Percentiles rank a stretch among this genome's conserved stretches.
phyloP scores from a whole-genome alignment of 2,888 invertebrate genomes.

The Prenolepis imparis region DNA sequence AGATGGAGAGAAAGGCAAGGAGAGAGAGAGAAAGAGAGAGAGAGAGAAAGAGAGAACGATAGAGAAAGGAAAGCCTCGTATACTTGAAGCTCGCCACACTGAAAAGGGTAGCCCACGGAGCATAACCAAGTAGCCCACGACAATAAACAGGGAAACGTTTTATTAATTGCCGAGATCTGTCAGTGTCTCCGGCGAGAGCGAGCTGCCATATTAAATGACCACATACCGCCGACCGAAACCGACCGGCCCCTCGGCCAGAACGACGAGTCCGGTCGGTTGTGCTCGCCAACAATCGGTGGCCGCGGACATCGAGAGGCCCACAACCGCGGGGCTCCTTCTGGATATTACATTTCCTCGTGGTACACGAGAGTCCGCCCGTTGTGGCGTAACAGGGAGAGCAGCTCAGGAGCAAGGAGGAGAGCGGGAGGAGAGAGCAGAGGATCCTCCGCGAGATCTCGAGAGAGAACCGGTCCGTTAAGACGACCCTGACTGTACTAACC shows the following conservation, averaged over 20 bases:
- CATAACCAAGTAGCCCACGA: constrained; percentile 83
- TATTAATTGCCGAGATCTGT: constrained; percentile 85
- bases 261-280: constrained; percentile 31
- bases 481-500: constrained; percentile 68
- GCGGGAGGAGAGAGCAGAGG: constrained; percentile 52
- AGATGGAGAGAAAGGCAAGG: constrained; percentile 14
- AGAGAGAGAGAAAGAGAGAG: not conserved
- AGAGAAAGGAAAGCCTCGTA: constrained; percentile 35
- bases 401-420: not conserved
- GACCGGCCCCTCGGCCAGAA: constrained; percentile 60
- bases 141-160: constrained; percentile 85
- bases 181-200: constrained; percentile 81
- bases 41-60: constrained; percentile 25
- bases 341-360: constrained; percentile 76
- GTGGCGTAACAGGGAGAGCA: constrained; percentile 32
- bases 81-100: constrained; percentile 66
- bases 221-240: constrained; percentile 79
- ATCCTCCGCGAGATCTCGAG: constrained; percentile 60
- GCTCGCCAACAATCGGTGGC: constrained; percentile 35
- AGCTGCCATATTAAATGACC: constrained; percentile 82
- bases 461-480: constrained; percentile 70
- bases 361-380: constrained; percentile 55
- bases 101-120: constrained; percentile 82
- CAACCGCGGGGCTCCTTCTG: constrained; percentile 59
- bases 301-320: constrained; percentile 56